Percentiles rank a stretch among this genome's conserved stretches.
phyloP scores from a whole-genome alignment of 2,113 vertebrate species.

The Toxotes chatareus region DNA sequence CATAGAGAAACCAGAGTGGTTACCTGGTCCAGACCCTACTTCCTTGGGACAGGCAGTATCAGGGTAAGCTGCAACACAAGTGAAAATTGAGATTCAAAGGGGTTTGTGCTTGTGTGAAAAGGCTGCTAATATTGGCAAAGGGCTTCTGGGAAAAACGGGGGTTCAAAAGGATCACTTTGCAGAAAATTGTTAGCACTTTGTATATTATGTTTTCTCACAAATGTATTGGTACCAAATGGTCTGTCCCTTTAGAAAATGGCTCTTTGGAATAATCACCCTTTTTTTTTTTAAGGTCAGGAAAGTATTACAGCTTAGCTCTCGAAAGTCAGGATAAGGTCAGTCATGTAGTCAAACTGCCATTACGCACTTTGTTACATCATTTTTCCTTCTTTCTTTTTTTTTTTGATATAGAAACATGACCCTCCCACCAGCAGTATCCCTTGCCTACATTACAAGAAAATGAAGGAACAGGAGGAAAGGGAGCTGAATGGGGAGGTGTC shows the following conservation, averaged over 20 bases:
- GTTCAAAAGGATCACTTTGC: no score
- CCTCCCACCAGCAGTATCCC: slow-evolving; percentile 98
- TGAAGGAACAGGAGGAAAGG: slow-evolving; percentile 94
- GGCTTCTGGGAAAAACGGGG: neutral
- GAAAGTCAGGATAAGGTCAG: neutral
- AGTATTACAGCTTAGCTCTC: neutral
- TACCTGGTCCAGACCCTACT: slow-evolving; percentile 99
- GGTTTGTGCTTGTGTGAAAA: neutral
- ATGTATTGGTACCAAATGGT: no score
- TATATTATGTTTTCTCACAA: no score
- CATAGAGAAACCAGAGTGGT: slow-evolving; percentile 98
- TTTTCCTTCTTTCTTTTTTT: neutral
- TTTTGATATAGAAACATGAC: slow-evolving; percentile 92
- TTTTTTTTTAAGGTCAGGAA: no score
- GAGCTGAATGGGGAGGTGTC: slow-evolving; percentile 90
- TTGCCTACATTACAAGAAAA: slow-evolving; percentile 98
- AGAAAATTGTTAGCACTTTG: neutral
- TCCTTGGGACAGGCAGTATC: slow-evolving; percentile 98
- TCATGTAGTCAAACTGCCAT: neutral
- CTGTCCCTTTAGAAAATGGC: no score
- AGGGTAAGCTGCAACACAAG: slow-evolving; percentile 85
- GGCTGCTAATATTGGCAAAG: neutral
- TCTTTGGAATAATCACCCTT: neutral
- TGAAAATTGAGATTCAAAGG: neutral
- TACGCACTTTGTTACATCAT: neutral